Percentiles rank a stretch among this genome's conserved stretches.
These are phyloP conservation scores for Ranitomeya variabilis DNA, from an alignment of 2,113 vertebrate genomes.

Conservation along the genomic window DNA sequence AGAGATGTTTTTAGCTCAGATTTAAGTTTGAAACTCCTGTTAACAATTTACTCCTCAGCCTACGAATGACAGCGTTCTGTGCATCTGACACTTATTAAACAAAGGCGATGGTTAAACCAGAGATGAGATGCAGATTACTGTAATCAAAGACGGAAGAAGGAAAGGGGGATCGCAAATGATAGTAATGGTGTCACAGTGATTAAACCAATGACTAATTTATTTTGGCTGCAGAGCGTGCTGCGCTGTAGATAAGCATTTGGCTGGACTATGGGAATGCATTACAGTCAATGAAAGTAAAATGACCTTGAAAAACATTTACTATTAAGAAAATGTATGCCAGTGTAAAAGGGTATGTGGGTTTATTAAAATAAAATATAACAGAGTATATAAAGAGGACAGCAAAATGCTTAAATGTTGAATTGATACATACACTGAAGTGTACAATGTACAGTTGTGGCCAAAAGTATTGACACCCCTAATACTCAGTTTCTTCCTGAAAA, in stretches of 20 bases:
- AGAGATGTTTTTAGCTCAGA: conserved; percentile 43
- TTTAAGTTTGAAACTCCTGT: conserved; percentile 35
- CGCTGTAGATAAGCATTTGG: conserved; percentile 27
- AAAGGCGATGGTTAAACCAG: conserved; percentile 43
- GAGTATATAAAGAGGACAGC: background rate
- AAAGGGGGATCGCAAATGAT: conserved; percentile 5
- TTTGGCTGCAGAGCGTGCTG: conserved; percentile 29
- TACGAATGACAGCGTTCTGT: conserved; percentile 50
- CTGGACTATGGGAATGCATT: conserved; percentile 12
- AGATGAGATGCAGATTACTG: conserved; percentile 51
- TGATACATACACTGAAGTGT: background rate
- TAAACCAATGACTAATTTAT: conserved; percentile 50
- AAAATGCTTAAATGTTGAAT: background rate
- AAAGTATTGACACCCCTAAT: too few species aligned
- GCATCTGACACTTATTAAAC: conserved; percentile 50
- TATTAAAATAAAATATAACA: background rate
- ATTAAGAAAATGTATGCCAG: background rate
- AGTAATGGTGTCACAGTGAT: conserved; percentile 41
- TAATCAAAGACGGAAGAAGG: conserved; percentile 49
- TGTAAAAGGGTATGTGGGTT: background rate
- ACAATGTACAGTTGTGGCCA: too few species aligned
- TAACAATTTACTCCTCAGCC: conserved; percentile 43
- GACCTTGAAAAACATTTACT: conserved; percentile 19
- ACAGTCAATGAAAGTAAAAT: conserved; percentile 20
- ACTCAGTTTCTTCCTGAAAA: too few species aligned